A percentile compares a stretch with the other conserved stretches of the same genome.
Evolutionary conservation across 2,113 vertebrate species (phyloP).

Genomic region (Rhinoptilus africanus): DNA sequence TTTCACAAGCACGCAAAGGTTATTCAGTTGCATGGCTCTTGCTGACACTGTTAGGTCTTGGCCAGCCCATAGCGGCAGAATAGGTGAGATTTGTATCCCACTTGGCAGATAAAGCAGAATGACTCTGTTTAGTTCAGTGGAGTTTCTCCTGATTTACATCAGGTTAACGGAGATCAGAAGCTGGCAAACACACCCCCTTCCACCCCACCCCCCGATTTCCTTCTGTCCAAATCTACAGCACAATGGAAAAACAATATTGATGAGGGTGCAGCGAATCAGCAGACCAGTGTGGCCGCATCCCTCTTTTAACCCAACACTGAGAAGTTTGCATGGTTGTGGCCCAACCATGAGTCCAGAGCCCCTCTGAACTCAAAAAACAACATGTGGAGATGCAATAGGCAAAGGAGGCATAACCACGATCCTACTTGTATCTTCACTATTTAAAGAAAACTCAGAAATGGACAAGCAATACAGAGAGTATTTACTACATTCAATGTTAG

Average conservation of each 20-base stretch:
- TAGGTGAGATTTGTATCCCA: neutral
- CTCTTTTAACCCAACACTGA: neutral
- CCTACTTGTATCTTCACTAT: neutral
- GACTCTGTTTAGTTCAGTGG: neutral
- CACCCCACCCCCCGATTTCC: rapidly evolving
- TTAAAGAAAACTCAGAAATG: neutral
- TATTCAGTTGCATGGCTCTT: neutral
- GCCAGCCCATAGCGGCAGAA: neutral
- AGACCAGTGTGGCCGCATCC: neutral
- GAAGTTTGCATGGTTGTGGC: neutral
- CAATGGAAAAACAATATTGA: neutral
- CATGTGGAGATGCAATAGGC: neutral
- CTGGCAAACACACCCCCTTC: neutral
- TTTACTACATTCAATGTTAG: neutral
- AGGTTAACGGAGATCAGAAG: neutral
- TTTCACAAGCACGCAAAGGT: neutral
- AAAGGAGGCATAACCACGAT: rapidly evolving
- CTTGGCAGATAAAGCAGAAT: neutral
- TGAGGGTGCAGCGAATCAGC: neutral
- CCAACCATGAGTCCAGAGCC: neutral
- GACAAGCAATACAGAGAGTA: neutral
- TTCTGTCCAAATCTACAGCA: neutral
- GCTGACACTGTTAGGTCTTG: neutral
- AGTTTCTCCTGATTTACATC: neutral
- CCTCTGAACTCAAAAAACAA: neutral